A percentile compares a stretch with the other conserved stretches of the same genome.
phyloP scores from a whole-genome alignment of 2,888 invertebrate species.

The Chromoteleia sp. region DNA sequence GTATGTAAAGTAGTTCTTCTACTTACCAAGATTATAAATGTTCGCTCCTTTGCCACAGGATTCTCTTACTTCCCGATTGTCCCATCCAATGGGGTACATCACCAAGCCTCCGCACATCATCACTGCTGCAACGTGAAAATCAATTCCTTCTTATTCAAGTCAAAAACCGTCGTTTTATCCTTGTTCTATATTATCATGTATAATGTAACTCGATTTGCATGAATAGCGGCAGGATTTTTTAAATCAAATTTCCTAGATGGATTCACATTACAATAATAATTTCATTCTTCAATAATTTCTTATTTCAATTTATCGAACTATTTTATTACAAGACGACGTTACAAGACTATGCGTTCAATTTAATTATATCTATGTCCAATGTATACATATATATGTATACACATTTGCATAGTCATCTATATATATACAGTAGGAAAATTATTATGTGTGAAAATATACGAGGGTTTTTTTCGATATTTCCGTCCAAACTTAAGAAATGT shows the following conservation, averaged over 20 bases:
- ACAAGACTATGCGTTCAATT: no score
- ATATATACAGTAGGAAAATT: no score
- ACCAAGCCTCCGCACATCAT: slow-evolving; percentile 87
- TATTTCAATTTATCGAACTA: neutral
- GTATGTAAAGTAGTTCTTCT: slow-evolving; percentile 60
- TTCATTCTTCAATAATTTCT: slow-evolving; percentile 1
- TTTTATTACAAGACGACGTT: no score
- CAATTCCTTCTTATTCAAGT: slow-evolving; percentile 45
- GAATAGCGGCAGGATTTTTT: slow-evolving; percentile 8
- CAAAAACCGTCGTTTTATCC: slow-evolving; percentile 29
- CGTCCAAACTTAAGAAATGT: no score
- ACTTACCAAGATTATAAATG: slow-evolving; percentile 87
- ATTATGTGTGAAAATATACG: no score
- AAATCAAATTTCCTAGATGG: slow-evolving; percentile 18
- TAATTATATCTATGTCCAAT: no score
- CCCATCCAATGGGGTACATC: slow-evolving; percentile 88
- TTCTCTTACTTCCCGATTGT: slow-evolving; percentile 87
- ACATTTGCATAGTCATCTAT: no score
- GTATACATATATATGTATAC: no score
- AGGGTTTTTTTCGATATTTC: no score
- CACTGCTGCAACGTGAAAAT: slow-evolving; percentile 84
- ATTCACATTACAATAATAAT: neutral
- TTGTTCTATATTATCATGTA: slow-evolving; percentile 45
- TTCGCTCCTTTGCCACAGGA: slow-evolving; percentile 87
- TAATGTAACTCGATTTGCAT: slow-evolving; percentile 35